Base-by-base conservation (phyloP, 2,888 invertebrate genomes). In the Labia minor region DNA sequence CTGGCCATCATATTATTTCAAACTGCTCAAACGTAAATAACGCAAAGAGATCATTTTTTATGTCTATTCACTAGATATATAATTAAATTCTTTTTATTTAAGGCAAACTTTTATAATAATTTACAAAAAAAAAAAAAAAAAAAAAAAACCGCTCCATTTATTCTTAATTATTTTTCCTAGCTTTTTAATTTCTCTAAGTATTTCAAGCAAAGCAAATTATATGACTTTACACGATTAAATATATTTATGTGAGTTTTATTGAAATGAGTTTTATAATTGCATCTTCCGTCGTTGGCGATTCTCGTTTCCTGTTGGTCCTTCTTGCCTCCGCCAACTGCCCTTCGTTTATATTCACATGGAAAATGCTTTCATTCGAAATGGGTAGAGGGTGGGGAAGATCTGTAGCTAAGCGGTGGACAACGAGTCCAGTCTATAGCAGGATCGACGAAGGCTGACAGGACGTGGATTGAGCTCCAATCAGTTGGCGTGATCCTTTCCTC, bases 181-280 rank as follows among this genome's bases (percentile, higher is more conserved):
- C n/a, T 49, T 49, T 49, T 49, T 49, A 49, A 49, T 49, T 49
- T 49, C 49, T 49, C 49, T 16, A 49, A 49, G 49, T 14, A 49
- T 49, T 14, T 49, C 49, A 49, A 49, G 6, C 49, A 49, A 3
- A 49, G 49, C 49, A 49, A 49, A 49, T 49, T 49, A 49, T 49
- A 49, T 49, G 49, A 2, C 14, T 49, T 49, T 49, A 49, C 49
- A 49, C 49, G 49, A 49, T 49, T 49, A 49, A 49, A 49, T 49
- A 3, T 49, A 49, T 49, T 49, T 49, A 49, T 49, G 49, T 14
- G 49, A 49, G 49, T 49, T 49, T 49, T 49, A 49, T 49, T 49
- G 49, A 49, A 49, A 49, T 49, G 49, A 49, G 49, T 49, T 49
- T 49, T 49, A 49, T 49, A 49, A 49, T 49, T 49, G 14, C 49